phyloP scores from a whole-genome alignment of 1,140 invertebrate species.

The Bombus pyrosoma region DNA sequence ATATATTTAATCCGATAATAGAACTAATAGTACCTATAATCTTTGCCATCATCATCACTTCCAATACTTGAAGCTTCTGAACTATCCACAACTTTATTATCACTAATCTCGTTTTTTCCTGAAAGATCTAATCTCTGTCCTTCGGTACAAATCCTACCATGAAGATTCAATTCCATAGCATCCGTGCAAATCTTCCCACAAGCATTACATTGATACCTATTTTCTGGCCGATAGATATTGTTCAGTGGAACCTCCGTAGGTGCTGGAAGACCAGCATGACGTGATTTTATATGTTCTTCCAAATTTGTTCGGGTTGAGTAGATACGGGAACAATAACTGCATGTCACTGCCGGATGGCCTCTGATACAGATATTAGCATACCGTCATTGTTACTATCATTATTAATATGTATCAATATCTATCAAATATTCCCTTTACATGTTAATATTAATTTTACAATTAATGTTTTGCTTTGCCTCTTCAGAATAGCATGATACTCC shows the following conservation, averaged over 20 bases:
- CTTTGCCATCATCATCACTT: conserved; percentile 76
- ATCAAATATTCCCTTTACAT: background rate
- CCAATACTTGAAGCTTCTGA: conserved; percentile 77
- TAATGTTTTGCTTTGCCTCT: background rate
- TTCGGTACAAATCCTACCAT: conserved; percentile 74
- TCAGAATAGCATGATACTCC: background rate
- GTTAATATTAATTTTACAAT: background rate
- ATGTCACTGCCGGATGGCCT: conserved; percentile 82
- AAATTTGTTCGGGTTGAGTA: conserved; percentile 82
- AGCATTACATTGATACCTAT: conserved; percentile 77
- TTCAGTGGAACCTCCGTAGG: conserved; percentile 66
- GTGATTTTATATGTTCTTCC: conserved; percentile 81
- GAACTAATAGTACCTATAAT: conserved; percentile 59
- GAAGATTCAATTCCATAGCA: conserved; percentile 77
- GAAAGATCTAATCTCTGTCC: conserved; percentile 59
- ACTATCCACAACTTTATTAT: conserved; percentile 68
- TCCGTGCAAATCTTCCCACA: conserved; percentile 78
- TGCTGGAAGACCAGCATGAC: conserved; percentile 77
- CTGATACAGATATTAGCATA: conserved; percentile 62
- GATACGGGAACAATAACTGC: conserved; percentile 80
- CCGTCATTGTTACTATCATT: conserved; percentile 1
- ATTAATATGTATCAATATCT: background rate
- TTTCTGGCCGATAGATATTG: conserved; percentile 71
- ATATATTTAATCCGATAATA: background rate
- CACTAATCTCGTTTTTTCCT: conserved; percentile 55